These are phyloP conservation scores for Polyodon spathula DNA, from an alignment of 2,113 vertebrate genomes.

Conservation along the genomic window DNA sequence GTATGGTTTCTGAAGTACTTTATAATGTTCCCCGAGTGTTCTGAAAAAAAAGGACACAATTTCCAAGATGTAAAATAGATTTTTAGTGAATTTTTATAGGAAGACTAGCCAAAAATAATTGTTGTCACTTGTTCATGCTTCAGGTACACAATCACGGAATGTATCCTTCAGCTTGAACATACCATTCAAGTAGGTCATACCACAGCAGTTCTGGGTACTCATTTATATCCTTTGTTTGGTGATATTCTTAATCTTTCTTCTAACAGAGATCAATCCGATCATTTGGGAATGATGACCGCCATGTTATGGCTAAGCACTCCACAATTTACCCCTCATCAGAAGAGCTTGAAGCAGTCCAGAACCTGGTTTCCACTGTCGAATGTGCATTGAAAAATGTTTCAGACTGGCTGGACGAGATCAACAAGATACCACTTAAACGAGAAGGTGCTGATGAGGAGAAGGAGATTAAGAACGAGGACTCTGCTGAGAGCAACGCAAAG, in stretches of 20 bases:
- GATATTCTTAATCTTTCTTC: background rate
- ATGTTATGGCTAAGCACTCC: constrained; percentile 98
- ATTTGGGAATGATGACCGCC: constrained; percentile 95
- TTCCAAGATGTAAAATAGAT: no score
- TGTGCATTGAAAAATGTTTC: constrained; percentile 94
- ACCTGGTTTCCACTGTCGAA: constrained; percentile 92
- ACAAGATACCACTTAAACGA: constrained; percentile 38
- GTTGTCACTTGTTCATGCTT: no score
- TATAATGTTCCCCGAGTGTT: no score
- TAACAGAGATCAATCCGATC: constrained; percentile 93
- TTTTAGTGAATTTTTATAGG: constrained; percentile 7
- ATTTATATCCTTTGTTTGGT: no score
- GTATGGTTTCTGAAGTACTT: no score
- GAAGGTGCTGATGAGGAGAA: constrained; percentile 46
- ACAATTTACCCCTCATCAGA: constrained; percentile 93
- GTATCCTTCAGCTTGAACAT: no score
- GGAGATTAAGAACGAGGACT: constrained; percentile 61
- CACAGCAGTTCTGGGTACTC: no score
- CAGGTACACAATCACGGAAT: no score
- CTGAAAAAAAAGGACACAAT: no score
- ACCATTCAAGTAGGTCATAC: no score
- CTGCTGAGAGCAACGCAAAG: constrained; percentile 66
- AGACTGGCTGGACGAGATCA: constrained; percentile 86
- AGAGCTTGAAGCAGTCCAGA: constrained; percentile 92
- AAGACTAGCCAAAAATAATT: no score